Conservation (phyloP, 2,888 invertebrate genomes). For the Microdon myrmicae region DNA sequence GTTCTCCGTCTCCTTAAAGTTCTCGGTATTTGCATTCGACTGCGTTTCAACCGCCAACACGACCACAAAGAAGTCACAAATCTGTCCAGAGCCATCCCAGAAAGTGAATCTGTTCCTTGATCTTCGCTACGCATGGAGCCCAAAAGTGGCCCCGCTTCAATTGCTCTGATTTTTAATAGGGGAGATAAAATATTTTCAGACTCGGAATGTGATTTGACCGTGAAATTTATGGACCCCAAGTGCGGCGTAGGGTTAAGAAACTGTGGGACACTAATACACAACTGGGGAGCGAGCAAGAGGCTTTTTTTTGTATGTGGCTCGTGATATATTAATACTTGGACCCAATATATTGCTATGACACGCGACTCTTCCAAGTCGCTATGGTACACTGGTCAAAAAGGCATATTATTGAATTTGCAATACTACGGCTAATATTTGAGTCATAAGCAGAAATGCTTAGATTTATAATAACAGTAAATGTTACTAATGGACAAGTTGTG, state of each 20-base stretch:
- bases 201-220: slow-evolving; percentile 15
- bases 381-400: too few species aligned
- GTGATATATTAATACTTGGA: too few species aligned
- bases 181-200: slow-evolving; percentile 40
- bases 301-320: too few species aligned
- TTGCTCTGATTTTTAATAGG: slow-evolving; percentile 36
- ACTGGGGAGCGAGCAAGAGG: too few species aligned
- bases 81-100: slow-evolving; percentile 34
- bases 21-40: slow-evolving; percentile 42
- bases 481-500: too few species aligned
- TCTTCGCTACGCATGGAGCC: slow-evolving; percentile 21
- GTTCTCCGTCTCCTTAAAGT: slow-evolving; percentile 2
- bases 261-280: slow-evolving; percentile 32
- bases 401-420: too few species aligned
- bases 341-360: too few species aligned
- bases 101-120: slow-evolving; percentile 30
- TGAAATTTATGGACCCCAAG: slow-evolving; percentile 41
- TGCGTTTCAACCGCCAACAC: slow-evolving; percentile 24
- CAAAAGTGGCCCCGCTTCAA: slow-evolving; percentile 40
- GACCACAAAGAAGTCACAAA: slow-evolving; percentile 51
- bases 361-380: too few species aligned
- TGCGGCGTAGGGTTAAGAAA: slow-evolving; percentile 32
- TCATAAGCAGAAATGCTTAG: too few species aligned
- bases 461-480: too few species aligned
- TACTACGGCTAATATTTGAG: too few species aligned